A percentile compares a stretch with the other conserved stretches of the same genome.
Conservation (phyloP, 1,140 invertebrate species). For the Apolygus lucorum region DNA sequence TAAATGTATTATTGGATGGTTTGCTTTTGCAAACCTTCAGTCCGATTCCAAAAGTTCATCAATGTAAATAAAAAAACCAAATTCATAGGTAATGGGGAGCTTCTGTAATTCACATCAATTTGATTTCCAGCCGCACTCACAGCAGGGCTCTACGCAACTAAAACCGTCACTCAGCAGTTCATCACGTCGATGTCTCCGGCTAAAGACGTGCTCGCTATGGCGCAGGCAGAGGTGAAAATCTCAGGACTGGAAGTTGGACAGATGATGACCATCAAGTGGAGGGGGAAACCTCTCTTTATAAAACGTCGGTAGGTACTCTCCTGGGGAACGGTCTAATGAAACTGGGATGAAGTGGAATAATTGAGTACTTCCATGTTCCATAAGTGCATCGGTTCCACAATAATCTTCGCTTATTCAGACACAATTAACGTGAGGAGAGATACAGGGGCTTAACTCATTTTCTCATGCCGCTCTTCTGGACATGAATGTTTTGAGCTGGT, state of each 20-base stretch:
- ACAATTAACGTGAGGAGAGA: too few relatives aligned
- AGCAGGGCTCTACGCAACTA: slow-evolving; percentile 29
- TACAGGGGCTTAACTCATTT: too few relatives aligned
- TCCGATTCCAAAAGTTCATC: too few relatives aligned
- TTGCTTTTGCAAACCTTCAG: too few relatives aligned
- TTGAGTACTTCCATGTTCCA: too few relatives aligned
- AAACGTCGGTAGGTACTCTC: slow-evolving; percentile 49
- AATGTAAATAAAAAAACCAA: too few relatives aligned
- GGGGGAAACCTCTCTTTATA: slow-evolving; percentile 93
- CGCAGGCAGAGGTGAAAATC: slow-evolving; percentile 90
- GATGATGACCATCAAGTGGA: slow-evolving; percentile 90
- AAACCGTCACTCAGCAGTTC: slow-evolving; percentile 27
- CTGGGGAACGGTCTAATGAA: background rate
- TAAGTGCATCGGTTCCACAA: too few relatives aligned
- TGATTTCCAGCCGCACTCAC: slow-evolving; percentile 30
- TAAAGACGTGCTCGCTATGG: slow-evolving; percentile 84
- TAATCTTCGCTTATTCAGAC: too few relatives aligned
- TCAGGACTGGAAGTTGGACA: slow-evolving; percentile 79
- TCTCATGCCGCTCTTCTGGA: too few relatives aligned
- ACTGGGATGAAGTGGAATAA: too few relatives aligned
- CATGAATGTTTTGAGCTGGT: too few relatives aligned
- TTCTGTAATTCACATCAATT: background rate
- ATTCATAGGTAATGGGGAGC: background rate
- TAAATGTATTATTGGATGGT: too few relatives aligned
- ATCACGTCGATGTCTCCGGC: slow-evolving; percentile 57